Base-by-base conservation (phyloP, 2,888 invertebrate genomes). In the Diplolepis rosae region DNA sequence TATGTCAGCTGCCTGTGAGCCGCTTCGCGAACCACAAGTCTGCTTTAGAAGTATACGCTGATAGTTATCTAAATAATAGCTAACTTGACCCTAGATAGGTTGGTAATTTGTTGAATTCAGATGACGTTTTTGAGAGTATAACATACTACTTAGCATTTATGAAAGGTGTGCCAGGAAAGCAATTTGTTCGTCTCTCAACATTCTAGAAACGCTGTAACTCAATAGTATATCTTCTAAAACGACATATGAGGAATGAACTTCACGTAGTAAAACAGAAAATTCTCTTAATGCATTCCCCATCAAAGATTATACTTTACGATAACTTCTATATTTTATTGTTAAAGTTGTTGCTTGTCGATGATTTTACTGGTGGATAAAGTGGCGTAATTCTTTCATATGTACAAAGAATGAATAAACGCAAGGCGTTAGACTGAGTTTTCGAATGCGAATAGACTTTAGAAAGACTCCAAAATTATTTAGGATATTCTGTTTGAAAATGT, bases 281-380 rank as follows among this genome's bases (percentile, higher is more conserved):
- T 79, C 79, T 77, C 79, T 80, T 66, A 79, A 83, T 80, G 84
- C 85, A 87, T 86, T 87, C 84, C 86, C 82, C 78, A 77, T 79
- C 70, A 74, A 86, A 86, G 85, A 85, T 85, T 87, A 85, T 83
- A 74, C 75, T 80, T 80, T 73, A 73, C 71, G 24, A 61, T 61
- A 61, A 61, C 66, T 54, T 28, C 48, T 52, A 54, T 28, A 18
- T 24, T 39, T 39, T 61, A 61, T 24, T 35, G 39, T 61, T 61
- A 39, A 61, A 61, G 61, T 39, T 54, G 54, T 54, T 61, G 61
- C 35, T 39, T 61, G 61, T 39, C 61, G 39, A 35, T 39, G 24
- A 39, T 39, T 61, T 61, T 22, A 39, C 24, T 56, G 15, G 39
- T 61, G 61, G 39, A 39, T 61, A 24, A 39, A 61, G n/a, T n/a